phyloP scores from a whole-genome alignment of 1,140 invertebrate species.

The Ooceraea biroi region DNA sequence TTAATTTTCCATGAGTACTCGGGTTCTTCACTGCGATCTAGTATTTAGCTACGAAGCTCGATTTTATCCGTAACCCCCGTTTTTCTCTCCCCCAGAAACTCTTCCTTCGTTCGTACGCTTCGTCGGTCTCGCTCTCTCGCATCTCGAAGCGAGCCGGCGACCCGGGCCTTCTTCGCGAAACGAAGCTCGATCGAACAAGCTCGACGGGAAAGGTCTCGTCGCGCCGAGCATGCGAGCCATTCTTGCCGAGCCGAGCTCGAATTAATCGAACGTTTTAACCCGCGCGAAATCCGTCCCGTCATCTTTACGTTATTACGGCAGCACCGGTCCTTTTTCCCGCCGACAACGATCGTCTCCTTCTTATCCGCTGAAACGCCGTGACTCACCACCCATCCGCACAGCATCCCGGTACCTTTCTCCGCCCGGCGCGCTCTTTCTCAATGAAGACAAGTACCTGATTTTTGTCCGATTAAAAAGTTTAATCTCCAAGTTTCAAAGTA shows the following conservation, averaged over 20 bases:
- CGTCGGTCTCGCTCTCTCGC: not conserved
- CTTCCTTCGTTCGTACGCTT: not conserved
- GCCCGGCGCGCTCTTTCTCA: not conserved
- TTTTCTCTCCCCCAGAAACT: not conserved
- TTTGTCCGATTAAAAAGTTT: slow-evolving; percentile 61
- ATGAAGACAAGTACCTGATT: slow-evolving; percentile 53
- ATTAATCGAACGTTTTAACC: slow-evolving; percentile 61
- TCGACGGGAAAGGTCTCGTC: not conserved
- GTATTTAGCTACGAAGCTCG: not conserved
- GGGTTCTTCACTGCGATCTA: not conserved
- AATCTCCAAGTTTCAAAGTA: slow-evolving; percentile 50
- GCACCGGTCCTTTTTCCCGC: slow-evolving; percentile 46
- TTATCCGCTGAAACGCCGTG: slow-evolving; percentile 46
- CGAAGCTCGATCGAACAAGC: slow-evolving; percentile 16
- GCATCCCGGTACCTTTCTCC: slow-evolving; percentile 12
- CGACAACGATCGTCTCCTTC: slow-evolving; percentile 44
- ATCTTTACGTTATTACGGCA: slow-evolving; percentile 67
- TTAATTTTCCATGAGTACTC: slow-evolving; percentile 51
- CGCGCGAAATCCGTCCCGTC: slow-evolving; percentile 58
- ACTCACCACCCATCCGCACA: slow-evolving; percentile 27
- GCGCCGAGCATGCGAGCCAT: slow-evolving; percentile 13
- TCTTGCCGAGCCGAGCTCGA: slow-evolving; percentile 11
- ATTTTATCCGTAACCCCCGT: slow-evolving; percentile 2
- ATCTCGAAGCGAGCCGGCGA: not conserved
- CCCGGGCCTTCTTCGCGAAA: slow-evolving; percentile 7